These are phyloP conservation scores for Lasius platythorax DNA, from an alignment of 2,888 invertebrate species.

Conservation along the genomic window DNA sequence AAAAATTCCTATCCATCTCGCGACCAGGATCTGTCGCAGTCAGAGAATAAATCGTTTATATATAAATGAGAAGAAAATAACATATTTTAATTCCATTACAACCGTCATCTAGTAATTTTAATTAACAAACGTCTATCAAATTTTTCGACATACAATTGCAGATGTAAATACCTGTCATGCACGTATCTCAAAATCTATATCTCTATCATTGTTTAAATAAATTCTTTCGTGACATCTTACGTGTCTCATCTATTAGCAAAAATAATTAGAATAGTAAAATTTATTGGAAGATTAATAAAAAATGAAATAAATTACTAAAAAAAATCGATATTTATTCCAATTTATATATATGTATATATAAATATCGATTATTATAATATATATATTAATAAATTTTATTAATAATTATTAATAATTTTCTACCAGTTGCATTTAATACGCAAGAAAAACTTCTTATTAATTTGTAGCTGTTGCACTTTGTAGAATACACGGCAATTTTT, in stretches of 20 bases:
- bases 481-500: not conserved
- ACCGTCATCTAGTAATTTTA: not conserved
- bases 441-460: not conserved
- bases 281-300: not conserved
- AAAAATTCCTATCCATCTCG: conserved; percentile 29
- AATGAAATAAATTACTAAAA: not conserved
- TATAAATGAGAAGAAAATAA: not conserved
- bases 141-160: not conserved
- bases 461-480: not conserved
- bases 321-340: not conserved
- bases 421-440: not conserved
- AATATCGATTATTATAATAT: too few species aligned
- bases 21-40: not conserved
- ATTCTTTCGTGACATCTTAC: not conserved
- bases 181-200: conserved; percentile 7
- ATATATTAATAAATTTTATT: too few species aligned
- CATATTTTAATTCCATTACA: not conserved
- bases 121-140: not conserved
- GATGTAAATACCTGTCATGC: not conserved
- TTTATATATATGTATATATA: not conserved
- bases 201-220: not conserved
- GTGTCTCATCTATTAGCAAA: not conserved
- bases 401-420: not conserved
- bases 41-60: conserved; percentile 12
- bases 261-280: not conserved